Evolutionary conservation across 2,113 vertebrate species (phyloP).

Genomic region (Grantiella picta): DNA sequence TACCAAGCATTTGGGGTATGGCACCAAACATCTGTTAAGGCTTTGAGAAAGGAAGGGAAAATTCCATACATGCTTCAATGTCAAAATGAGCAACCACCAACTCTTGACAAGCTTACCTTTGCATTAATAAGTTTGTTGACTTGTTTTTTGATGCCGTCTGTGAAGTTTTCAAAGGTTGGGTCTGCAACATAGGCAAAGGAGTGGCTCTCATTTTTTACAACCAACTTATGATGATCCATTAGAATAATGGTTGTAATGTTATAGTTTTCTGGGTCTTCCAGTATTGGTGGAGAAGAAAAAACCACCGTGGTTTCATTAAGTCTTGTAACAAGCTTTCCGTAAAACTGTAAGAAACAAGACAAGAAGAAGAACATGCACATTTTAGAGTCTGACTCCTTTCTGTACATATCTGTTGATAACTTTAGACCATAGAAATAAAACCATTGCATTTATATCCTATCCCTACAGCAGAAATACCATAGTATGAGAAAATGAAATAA

Average conservation of each 20-base stretch:
- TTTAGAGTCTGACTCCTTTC: neutral
- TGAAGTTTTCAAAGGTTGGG: constrained; percentile 84
- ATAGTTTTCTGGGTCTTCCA: constrained; percentile 71
- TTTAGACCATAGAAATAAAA: neutral
- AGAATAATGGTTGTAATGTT: constrained; percentile 76
- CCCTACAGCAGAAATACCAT: neutral
- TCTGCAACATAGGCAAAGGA: constrained; percentile 83
- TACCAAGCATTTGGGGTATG: neutral
- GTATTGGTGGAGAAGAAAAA: constrained; percentile 82
- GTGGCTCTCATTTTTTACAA: constrained; percentile 69
- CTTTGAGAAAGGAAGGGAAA: neutral
- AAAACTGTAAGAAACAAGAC: constrained; percentile 68
- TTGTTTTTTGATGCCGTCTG: constrained; percentile 78
- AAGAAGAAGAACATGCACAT: neutral
- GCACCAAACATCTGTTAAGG: neutral
- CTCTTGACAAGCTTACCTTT: constrained; percentile 61
- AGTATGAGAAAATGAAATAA: neutral
- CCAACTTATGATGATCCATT: constrained; percentile 79
- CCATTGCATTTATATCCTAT: neutral
- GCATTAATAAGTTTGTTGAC: constrained; percentile 83
- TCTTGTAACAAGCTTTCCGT: constrained; percentile 47
- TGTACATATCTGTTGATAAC: neutral
- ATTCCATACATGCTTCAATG: neutral
- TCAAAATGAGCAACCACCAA: neutral
- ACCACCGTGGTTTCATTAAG: constrained; percentile 79